Evolutionary conservation across 2,113 vertebrate genomes (phyloP).

Genomic region (Ceyx margarethae): DNA sequence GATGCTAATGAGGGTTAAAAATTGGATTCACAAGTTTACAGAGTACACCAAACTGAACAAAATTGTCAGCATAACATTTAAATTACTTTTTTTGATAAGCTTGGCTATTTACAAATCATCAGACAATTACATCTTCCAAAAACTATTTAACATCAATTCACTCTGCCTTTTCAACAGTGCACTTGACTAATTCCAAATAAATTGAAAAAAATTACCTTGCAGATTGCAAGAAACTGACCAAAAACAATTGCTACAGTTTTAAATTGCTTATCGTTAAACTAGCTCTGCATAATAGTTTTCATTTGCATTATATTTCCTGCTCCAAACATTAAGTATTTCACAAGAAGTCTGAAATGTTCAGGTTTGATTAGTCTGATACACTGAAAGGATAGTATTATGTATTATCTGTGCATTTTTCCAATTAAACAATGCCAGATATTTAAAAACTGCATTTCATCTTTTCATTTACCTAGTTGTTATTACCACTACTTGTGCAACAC

Average conservation of each 20-base stretch:
- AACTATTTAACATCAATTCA: slow-evolving; percentile 86
- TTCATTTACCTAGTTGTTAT: background rate
- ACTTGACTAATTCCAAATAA: slow-evolving; percentile 84
- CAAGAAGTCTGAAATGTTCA: background rate
- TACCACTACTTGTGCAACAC: background rate
- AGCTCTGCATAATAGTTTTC: slow-evolving; percentile 53
- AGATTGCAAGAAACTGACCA: slow-evolving; percentile 81
- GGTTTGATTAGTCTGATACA: background rate
- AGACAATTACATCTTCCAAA: slow-evolving; percentile 86
- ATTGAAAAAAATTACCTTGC: slow-evolving; percentile 82
- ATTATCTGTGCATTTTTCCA: background rate
- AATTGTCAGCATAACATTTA: slow-evolving; percentile 84
- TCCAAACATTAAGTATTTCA: slow-evolving; percentile 52
- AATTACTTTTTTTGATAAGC: slow-evolving; percentile 85
- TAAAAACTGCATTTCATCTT: background rate
- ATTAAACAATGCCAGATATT: background rate
- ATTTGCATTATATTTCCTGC: slow-evolving; percentile 31
- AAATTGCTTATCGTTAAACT: slow-evolving; percentile 67
- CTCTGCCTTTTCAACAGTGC: slow-evolving; percentile 78
- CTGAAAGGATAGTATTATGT: background rate
- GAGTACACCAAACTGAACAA: slow-evolving; percentile 77
- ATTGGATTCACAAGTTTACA: slow-evolving; percentile 76
- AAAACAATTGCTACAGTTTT: slow-evolving; percentile 73
- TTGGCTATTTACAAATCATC: slow-evolving; percentile 86
- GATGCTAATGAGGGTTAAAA: slow-evolving; percentile 76